Percentiles rank a stretch among this genome's conserved stretches.
phyloP scores from a whole-genome alignment of 2,888 invertebrate genomes.

The Iphiclides podalirius region DNA sequence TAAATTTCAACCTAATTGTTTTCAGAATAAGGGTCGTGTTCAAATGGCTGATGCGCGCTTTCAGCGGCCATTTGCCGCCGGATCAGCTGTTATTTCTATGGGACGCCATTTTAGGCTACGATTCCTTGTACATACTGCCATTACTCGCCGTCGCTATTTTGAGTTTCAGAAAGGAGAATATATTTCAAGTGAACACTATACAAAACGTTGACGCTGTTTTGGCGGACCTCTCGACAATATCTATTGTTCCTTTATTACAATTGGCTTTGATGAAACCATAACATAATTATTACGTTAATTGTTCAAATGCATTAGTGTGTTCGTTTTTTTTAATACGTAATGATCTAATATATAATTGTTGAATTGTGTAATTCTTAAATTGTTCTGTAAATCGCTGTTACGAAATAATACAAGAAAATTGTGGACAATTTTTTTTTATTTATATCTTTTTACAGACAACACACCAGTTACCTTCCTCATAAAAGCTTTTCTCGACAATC shows the following conservation, averaged over 20 bases:
- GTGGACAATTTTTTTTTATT: not conserved
- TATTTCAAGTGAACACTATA: slow-evolving; percentile 86
- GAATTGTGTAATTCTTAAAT: no score
- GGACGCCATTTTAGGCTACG: slow-evolving; percentile 95
- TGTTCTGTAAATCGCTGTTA: slow-evolving; percentile 11
- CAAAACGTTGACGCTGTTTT: slow-evolving; percentile 92
- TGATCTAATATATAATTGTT: no score
- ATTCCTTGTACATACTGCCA: slow-evolving; percentile 93
- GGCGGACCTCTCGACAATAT: slow-evolving; percentile 92
- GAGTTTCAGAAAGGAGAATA: slow-evolving; percentile 91
- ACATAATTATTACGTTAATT: slow-evolving; percentile 13
- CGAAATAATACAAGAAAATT: slow-evolving; percentile 8
- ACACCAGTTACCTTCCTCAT: slow-evolving; percentile 99
- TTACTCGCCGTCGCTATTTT: slow-evolving; percentile 91
- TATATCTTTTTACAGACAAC: slow-evolving; percentile 84
- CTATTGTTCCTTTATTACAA: slow-evolving; percentile 91
- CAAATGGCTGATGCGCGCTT: slow-evolving; percentile 98
- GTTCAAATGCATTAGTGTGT: not conserved
- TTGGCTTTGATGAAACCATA: slow-evolving; percentile 84
- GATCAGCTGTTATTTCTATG: slow-evolving; percentile 95
- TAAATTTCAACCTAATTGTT: no score
- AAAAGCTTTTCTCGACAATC: slow-evolving; percentile 85
- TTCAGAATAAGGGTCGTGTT: slow-evolving; percentile 92
- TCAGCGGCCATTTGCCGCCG: slow-evolving; percentile 95
- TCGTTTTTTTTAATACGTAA: no score